These are phyloP conservation scores for Drosophila mimetica DNA, from an alignment of 2,888 invertebrate species.

Conservation along the genomic window DNA sequence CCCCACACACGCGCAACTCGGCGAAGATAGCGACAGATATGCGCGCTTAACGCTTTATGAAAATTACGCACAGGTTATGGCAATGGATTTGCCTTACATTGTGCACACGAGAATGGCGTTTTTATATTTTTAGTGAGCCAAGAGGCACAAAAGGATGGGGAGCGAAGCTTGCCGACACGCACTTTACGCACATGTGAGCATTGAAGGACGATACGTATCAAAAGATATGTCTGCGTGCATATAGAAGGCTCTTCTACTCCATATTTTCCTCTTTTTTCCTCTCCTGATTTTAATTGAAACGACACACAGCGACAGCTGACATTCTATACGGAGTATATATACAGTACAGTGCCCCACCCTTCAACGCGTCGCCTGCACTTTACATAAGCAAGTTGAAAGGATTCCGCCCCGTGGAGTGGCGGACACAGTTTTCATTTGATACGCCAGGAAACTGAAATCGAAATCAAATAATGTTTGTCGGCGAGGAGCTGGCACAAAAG, in stretches of 20 bases:
- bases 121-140: conserved; percentile 20
- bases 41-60: conserved; percentile 49
- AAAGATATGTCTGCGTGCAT: conserved; percentile 33
- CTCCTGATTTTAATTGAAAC: conserved; percentile 75
- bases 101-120: conserved; percentile 33
- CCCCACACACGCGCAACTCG: conserved; percentile 6
- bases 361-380: conserved; percentile 22
- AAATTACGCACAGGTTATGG: conserved; percentile 56
- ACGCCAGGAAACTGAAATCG: conserved; percentile 53
- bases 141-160: background rate
- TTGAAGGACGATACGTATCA: conserved; percentile 46
- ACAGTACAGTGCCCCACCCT: background rate
- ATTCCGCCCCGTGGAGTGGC: conserved; percentile 35
- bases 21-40: conserved; percentile 40
- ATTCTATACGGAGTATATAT: conserved; percentile 25
- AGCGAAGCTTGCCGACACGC: conserved; percentile 16
- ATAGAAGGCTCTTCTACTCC: background rate
- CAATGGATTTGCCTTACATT: conserved; percentile 46
- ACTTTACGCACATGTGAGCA: conserved; percentile 60
- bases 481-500: conserved; percentile 26
- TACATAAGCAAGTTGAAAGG: conserved; percentile 48
- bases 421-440: conserved; percentile 54
- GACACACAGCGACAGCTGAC: conserved; percentile 49
- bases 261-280: conserved; percentile 35
- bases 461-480: conserved; percentile 48